Evolutionary conservation across 2,888 invertebrate genomes (phyloP).

Genomic region (Shargacucullia verbasci): DNA sequence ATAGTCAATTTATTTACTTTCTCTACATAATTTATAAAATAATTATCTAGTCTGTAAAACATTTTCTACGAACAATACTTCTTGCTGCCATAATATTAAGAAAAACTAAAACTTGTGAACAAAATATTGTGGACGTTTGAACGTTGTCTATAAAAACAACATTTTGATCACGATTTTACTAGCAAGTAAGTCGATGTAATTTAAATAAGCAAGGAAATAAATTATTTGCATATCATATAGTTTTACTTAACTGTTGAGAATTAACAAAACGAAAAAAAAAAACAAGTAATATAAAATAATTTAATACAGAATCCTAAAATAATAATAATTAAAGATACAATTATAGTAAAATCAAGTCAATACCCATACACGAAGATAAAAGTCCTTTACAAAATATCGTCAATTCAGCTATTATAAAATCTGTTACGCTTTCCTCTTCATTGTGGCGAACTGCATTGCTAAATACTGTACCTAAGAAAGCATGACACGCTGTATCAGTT

Average conservation of each 20-base stretch:
- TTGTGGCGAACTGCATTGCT: slow-evolving; percentile 70
- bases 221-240: slow-evolving; percentile 59
- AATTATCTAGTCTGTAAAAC: slow-evolving; percentile 54
- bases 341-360: slow-evolving; percentile 81
- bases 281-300: slow-evolving; percentile 46
- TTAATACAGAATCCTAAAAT: slow-evolving; percentile 55
- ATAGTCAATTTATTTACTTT: slow-evolving; percentile 3
- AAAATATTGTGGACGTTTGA: slow-evolving; percentile 72
- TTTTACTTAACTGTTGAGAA: slow-evolving; percentile 50
- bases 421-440: slow-evolving; percentile 70
- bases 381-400: slow-evolving; percentile 82
- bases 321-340: slow-evolving; percentile 45
- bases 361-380: slow-evolving; percentile 79
- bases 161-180: slow-evolving; percentile 83
- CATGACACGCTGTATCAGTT: slow-evolving; percentile 78
- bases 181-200: slow-evolving; percentile 47
- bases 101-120: slow-evolving; percentile 77
- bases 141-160: slow-evolving; percentile 66
- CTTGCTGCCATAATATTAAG: slow-evolving; percentile 77
- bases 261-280: slow-evolving; percentile 4
- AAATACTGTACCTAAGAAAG: slow-evolving; percentile 81
- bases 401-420: slow-evolving; percentile 79
- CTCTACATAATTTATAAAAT: slow-evolving; percentile 48
- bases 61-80: slow-evolving; percentile 48
- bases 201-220: slow-evolving; percentile 58